phyloP scores from a whole-genome alignment of 2,113 vertebrate genomes.

The Sylvilagus bachmani region DNA sequence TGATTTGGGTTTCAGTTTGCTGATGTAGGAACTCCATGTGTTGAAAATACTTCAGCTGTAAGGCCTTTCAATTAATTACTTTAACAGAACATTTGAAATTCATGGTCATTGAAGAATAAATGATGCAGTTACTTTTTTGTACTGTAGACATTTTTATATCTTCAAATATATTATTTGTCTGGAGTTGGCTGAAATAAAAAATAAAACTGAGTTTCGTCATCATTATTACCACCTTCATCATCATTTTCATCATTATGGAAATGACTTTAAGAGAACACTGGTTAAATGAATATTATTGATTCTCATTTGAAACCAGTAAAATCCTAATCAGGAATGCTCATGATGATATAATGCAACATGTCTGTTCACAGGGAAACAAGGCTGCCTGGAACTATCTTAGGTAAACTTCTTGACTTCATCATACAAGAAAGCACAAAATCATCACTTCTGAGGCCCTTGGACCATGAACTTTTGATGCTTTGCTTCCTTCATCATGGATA shows the following conservation, averaged over 20 bases:
- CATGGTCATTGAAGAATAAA: not conserved
- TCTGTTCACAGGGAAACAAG: slow-evolving; percentile 78
- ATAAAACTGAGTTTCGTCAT: slow-evolving; percentile 83
- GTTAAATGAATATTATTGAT: slow-evolving; percentile 82
- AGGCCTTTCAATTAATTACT: not conserved
- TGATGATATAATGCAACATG: slow-evolving; percentile 90
- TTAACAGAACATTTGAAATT: not conserved
- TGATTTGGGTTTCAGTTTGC: not conserved
- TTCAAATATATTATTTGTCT: slow-evolving; percentile 84
- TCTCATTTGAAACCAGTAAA: slow-evolving; percentile 90
- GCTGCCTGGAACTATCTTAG: slow-evolving; percentile 86
- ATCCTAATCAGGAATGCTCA: slow-evolving; percentile 90
- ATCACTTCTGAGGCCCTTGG: slow-evolving; percentile 89
- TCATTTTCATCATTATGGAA: slow-evolving; percentile 78
- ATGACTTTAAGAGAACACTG: slow-evolving; percentile 83
- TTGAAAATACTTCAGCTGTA: not conserved
- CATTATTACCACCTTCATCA: not conserved
- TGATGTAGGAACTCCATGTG: not conserved
- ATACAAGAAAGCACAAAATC: slow-evolving; percentile 97
- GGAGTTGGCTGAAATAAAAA: slow-evolving; percentile 89
- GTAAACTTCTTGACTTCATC: slow-evolving; percentile 96
- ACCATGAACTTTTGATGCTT: slow-evolving; percentile 96
- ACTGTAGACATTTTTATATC: slow-evolving; percentile 73
- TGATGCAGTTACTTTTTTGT: not conserved
- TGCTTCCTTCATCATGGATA: slow-evolving; percentile 92